phyloP scores from a whole-genome alignment of 2,888 invertebrate genomes.

The Ennomos quercinarius region DNA sequence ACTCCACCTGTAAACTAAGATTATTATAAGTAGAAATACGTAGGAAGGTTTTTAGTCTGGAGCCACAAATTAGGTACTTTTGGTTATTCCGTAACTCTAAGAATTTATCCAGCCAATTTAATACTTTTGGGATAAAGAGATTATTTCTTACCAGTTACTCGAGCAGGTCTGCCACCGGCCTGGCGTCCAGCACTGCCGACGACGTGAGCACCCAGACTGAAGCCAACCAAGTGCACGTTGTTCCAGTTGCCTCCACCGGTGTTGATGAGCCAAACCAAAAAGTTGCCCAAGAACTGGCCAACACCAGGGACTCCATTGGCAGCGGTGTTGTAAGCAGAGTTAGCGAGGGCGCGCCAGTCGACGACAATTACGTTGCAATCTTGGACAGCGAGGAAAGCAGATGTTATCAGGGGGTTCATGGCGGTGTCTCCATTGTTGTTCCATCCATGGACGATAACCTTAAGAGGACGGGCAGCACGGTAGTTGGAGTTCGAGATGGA shows the following conservation, averaged over 20 bases:
- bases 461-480: slow-evolving; percentile 49
- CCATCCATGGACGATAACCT: slow-evolving; percentile 71
- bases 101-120: too few relatives aligned
- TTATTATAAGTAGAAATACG: too few relatives aligned
- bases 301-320: slow-evolving; percentile 63
- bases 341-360: slow-evolving; percentile 66
- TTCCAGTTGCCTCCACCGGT: slow-evolving; percentile 67
- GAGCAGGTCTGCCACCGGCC: slow-evolving; percentile 46
- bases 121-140: not conserved
- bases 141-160: slow-evolving; percentile 60
- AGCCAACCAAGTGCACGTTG: slow-evolving; percentile 74
- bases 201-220: slow-evolving; percentile 79
- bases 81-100: too few relatives aligned
- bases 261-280: slow-evolving; percentile 69
- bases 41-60: too few relatives aligned
- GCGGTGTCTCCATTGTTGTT: slow-evolving; percentile 58
- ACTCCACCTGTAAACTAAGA: too few relatives aligned
- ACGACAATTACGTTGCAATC: slow-evolving; percentile 73
- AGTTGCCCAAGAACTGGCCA: slow-evolving; percentile 67
- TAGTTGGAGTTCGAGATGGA: slow-evolving; percentile 59
- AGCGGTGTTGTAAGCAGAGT: slow-evolving; percentile 55
- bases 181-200: slow-evolving; percentile 67
- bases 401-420: slow-evolving; percentile 57
- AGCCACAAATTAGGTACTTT: too few relatives aligned
- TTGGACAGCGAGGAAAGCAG: slow-evolving; percentile 59